Conservation (phyloP, 2,888 invertebrate species). For the Folsomia candida region DNA sequence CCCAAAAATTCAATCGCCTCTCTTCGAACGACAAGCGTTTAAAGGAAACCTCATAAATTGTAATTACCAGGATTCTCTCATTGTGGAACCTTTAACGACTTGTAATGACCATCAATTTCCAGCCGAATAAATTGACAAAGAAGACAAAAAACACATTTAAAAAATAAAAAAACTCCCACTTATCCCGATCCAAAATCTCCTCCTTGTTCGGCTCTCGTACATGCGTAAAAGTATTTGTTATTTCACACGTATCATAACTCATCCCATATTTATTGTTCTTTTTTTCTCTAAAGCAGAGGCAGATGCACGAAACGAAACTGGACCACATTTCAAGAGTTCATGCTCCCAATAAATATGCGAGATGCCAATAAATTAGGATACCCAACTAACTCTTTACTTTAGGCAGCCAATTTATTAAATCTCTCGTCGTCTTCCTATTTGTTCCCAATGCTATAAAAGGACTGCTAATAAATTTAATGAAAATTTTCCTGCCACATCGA, state of each 20-base stretch:
- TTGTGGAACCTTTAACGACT: neutral
- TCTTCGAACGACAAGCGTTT: no score
- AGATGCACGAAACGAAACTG: neutral
- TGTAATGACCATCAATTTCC: slow-evolving; percentile 5
- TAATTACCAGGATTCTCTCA: slow-evolving; percentile 1
- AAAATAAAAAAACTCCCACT: neutral
- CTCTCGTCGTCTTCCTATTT: neutral
- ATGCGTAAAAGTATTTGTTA: neutral
- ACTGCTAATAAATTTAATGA: neutral
- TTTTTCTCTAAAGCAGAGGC: neutral
- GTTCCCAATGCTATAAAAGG: neutral
- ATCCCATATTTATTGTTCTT: neutral
- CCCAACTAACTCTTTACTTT: neutral
- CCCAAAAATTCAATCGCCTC: no score
- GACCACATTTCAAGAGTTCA: neutral
- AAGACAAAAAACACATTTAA: neutral
- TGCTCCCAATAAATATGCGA: neutral
- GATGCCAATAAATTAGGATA: neutral
- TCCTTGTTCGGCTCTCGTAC: no score
- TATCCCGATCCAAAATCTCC: neutral
- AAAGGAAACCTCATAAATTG: slow-evolving; percentile 2
- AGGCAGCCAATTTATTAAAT: neutral
- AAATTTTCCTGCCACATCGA: neutral
- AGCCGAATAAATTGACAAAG: neutral
- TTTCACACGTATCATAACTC: neutral